These are phyloP conservation scores for Hemichromis elongatus DNA, from an alignment of 2,113 vertebrate species.

Conservation along the genomic window DNA sequence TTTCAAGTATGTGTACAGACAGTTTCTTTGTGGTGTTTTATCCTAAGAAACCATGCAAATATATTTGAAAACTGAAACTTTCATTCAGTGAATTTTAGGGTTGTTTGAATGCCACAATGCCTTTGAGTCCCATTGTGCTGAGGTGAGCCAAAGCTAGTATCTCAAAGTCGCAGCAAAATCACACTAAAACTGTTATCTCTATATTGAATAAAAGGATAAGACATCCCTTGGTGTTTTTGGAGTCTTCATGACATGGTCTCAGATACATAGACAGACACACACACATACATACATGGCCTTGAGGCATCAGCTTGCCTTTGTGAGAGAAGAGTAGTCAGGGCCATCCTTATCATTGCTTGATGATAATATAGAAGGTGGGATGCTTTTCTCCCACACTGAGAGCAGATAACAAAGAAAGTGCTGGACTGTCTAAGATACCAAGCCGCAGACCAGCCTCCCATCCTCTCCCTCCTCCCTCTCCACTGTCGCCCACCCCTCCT, in stretches of 20 bases:
- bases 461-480: neutral
- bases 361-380: slow-evolving; percentile 63
- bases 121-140: neutral
- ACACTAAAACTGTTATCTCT: neutral
- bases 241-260: neutral
- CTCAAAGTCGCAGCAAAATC: slow-evolving; percentile 4
- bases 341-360: slow-evolving; percentile 53
- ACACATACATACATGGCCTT: neutral
- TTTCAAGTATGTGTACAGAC: neutral
- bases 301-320: slow-evolving; percentile 59
- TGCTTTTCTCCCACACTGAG: slow-evolving; percentile 39
- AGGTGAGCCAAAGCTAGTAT: neutral
- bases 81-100: neutral
- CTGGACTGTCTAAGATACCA: slow-evolving; percentile 51
- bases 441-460: slow-evolving; percentile 11
- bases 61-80: neutral
- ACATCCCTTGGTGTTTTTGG: slow-evolving; percentile 17
- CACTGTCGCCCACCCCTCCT: neutral
- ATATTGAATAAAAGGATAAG: slow-evolving; percentile 1
- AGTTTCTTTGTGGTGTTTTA: neutral
- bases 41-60: neutral
- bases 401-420: slow-evolving; percentile 61
- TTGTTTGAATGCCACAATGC: neutral
- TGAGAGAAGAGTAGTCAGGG: slow-evolving; percentile 35
- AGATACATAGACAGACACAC: neutral